Conservation (phyloP, 2,888 invertebrate species). For the Trypoxylon attenuatum region DNA sequence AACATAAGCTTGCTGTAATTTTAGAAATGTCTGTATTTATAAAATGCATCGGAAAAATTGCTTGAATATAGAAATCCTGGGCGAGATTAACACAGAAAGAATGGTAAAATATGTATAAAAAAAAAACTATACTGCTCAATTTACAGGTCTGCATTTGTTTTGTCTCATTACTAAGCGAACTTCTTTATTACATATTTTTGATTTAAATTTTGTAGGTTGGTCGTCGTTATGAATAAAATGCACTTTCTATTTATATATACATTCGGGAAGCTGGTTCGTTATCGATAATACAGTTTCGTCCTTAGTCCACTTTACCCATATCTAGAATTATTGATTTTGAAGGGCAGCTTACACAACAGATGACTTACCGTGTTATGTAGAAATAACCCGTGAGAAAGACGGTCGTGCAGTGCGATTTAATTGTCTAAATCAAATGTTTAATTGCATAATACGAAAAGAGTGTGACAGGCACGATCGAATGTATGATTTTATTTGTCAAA, state of each 20-base stretch:
- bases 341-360: conserved; percentile 26
- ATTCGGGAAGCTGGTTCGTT: too few species aligned
- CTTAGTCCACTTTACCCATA: conserved; percentile 60
- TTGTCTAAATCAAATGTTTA: conserved; percentile 15
- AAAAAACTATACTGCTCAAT: too few species aligned
- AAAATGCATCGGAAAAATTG: too few species aligned
- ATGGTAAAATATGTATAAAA: background rate
- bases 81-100: background rate
- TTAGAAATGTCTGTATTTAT: too few species aligned
- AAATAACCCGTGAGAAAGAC: conserved; percentile 16
- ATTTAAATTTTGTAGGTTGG: background rate
- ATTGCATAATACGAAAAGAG: too few species aligned
- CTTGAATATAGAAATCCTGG: background rate
- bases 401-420: conserved; percentile 14
- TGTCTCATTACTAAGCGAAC: too few species aligned
- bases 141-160: background rate
- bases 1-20: too few species aligned
- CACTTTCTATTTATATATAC: too few species aligned
- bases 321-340: conserved; percentile 60
- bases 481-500: conserved; percentile 3
- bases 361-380: conserved; percentile 27
- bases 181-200: background rate
- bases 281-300: conserved; percentile 45
- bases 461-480: conserved; percentile 9
- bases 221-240: background rate